A percentile compares a stretch with the other conserved stretches of the same genome.
These are phyloP conservation scores for Baccha elongata DNA, from an alignment of 2,888 invertebrate species.

Conservation along the genomic window DNA sequence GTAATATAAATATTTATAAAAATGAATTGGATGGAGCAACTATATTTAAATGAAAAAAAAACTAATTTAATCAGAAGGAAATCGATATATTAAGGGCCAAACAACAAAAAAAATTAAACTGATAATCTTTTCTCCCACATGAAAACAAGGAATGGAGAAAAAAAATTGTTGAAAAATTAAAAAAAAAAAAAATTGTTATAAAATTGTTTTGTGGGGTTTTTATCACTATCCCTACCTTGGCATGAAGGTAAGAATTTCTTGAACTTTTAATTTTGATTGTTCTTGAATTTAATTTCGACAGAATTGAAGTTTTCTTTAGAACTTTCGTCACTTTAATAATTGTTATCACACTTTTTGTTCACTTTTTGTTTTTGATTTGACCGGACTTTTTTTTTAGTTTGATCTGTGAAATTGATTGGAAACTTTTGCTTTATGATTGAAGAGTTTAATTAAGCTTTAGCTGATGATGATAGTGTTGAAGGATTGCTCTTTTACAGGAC, in stretches of 20 bases:
- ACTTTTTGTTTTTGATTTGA: neutral
- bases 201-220: slow-evolving; percentile 9
- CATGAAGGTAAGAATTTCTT: slow-evolving; percentile 70
- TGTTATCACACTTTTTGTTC: neutral
- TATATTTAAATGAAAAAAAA: slow-evolving; percentile 50
- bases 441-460: slow-evolving; percentile 1
- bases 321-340: slow-evolving; percentile 16
- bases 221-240: slow-evolving; percentile 68
- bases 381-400: slow-evolving; percentile 22
- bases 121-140: slow-evolving; percentile 15
- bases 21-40: slow-evolving; percentile 35
- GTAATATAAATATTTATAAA: slow-evolving; percentile 6
- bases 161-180: slow-evolving; percentile 27
- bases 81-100: slow-evolving; percentile 31
- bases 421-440: slow-evolving; percentile 19
- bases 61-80: slow-evolving; percentile 35
- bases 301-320: slow-evolving; percentile 9
- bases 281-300: slow-evolving; percentile 33
- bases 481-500: slow-evolving; percentile 33
- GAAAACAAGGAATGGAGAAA: neutral
- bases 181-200: slow-evolving; percentile 1
- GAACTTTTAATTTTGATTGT: slow-evolving; percentile 66
- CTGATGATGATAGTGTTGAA: slow-evolving; percentile 19
- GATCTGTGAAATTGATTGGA: neutral
- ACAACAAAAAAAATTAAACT: slow-evolving; percentile 13